Base-by-base conservation (phyloP, 2,888 invertebrate species). In the Cheilosia vulpina region DNA sequence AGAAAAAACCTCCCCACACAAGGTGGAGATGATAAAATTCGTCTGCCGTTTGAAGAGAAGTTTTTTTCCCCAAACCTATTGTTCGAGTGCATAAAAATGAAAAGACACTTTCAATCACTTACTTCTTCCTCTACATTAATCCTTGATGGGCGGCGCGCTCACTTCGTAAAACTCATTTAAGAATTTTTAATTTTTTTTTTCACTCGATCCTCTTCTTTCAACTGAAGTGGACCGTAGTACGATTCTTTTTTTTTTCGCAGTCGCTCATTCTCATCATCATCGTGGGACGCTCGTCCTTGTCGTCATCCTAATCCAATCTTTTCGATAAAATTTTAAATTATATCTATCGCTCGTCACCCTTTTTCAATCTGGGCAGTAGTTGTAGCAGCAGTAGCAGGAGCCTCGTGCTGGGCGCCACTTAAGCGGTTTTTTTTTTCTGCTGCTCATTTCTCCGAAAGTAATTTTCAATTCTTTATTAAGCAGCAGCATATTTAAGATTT, bases 241-340 rank as follows among this genome's bases (percentile, higher is more conserved):
- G 13, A 17, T 21, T 52, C 19, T 38, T 57, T 80, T 75, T 75
- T 69, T 63, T 24, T 27, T 27, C 24, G 31, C 41, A 38, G 38
- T 34, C 19, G 21, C 50, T 50, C 19, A 21, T 50, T 27, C 41
- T 60, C 17, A 50, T 50, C 71, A 58, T 31, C 47, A 24, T 21
- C 58, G 50, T 17, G 19, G 24, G 13, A 5, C n/a, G 31, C 9
- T 66, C 43, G 21, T 69, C 75, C 17, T 45, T 81, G 84, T 77
- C 81, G 81, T 85, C 83, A 69, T 84, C 63, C 84, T 81, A 85
- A 85, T 85, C 76, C 81, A 81, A 85, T 85, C 76, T 77, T 85
- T 81, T 72, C 81, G 81, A 85, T 85, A 81, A 85, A 76, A 81
- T 81, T 85, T 81, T 77, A 85, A 81, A 85, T 85, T 85, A 85